Conservation (phyloP, 2,113 vertebrate species). For the Panthera uncia region DNA sequence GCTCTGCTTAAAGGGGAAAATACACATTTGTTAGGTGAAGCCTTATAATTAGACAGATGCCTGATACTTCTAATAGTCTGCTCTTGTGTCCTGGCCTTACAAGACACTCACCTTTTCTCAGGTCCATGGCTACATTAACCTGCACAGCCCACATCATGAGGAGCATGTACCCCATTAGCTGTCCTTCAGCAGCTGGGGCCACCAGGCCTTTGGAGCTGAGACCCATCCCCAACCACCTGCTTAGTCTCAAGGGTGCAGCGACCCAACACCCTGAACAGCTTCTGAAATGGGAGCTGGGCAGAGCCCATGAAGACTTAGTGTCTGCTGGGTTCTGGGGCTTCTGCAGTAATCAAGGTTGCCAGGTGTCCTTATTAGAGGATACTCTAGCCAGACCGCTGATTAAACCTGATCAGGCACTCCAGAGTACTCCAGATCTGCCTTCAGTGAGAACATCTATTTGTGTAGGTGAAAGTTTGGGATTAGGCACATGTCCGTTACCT, state of each 20-base stretch:
- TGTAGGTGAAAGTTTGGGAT: neutral
- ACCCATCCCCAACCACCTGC: neutral
- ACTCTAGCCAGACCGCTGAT: neutral
- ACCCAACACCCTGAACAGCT: neutral
- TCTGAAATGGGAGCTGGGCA: neutral
- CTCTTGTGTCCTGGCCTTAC: neutral
- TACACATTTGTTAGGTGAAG: neutral
- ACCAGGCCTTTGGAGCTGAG: neutral
- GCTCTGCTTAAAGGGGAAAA: neutral
- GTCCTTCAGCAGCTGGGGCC: neutral
- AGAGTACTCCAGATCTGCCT: neutral
- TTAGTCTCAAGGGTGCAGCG: neutral
- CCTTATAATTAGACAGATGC: neutral
- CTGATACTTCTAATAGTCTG: neutral
- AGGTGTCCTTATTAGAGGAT: neutral
- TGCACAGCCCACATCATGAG: neutral
- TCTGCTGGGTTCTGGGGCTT: neutral
- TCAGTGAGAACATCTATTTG: neutral
- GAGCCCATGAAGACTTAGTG: neutral
- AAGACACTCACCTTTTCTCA: neutral
- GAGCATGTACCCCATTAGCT: neutral
- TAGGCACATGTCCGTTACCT: neutral
- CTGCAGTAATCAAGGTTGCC: neutral
- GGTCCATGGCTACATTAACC: neutral
- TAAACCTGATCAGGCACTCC: neutral